Evolutionary conservation across 2,888 invertebrate species (phyloP).

Genomic region (Falcaria lacertinaria): DNA sequence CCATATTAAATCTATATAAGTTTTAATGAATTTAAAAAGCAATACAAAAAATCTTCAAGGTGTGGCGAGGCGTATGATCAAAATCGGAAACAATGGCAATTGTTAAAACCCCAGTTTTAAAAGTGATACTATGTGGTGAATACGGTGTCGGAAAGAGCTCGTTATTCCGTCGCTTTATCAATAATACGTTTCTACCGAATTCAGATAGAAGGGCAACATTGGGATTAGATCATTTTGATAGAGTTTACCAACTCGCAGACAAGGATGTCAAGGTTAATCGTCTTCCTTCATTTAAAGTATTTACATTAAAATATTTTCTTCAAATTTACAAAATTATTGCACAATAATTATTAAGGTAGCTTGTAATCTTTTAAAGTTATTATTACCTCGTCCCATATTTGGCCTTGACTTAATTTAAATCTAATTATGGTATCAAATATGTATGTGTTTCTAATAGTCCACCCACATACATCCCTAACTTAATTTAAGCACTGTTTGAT

Average conservation of each 20-base stretch:
- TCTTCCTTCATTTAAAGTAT: background rate
- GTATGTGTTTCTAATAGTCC: background rate
- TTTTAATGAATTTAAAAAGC: too few relatives aligned
- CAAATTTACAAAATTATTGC: too few relatives aligned
- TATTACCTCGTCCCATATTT: background rate
- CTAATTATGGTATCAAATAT: conserved; percentile 5
- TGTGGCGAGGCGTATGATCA: too few relatives aligned
- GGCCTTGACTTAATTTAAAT: background rate
- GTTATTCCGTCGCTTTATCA: conserved; percentile 93
- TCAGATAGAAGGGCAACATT: conserved; percentile 92
- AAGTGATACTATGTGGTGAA: conserved; percentile 96
- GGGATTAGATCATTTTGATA: conserved; percentile 94
- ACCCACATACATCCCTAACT: background rate
- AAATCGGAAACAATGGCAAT: too few relatives aligned
- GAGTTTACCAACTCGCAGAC: conserved; percentile 86
- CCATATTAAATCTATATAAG: too few relatives aligned
- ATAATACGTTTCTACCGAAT: conserved; percentile 91
- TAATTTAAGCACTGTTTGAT: too few relatives aligned
- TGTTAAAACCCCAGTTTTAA: conserved; percentile 90
- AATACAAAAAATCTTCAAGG: too few relatives aligned
- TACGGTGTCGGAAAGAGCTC: conserved; percentile 98
- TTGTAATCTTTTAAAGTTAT: background rate
- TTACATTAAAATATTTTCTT: background rate
- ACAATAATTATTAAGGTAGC: background rate
- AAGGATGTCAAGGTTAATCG: conserved; percentile 86